A percentile compares a stretch with the other conserved stretches of the same genome.
Conservation (phyloP, 1,140 invertebrate genomes). For the Brachionus sp. region DNA sequence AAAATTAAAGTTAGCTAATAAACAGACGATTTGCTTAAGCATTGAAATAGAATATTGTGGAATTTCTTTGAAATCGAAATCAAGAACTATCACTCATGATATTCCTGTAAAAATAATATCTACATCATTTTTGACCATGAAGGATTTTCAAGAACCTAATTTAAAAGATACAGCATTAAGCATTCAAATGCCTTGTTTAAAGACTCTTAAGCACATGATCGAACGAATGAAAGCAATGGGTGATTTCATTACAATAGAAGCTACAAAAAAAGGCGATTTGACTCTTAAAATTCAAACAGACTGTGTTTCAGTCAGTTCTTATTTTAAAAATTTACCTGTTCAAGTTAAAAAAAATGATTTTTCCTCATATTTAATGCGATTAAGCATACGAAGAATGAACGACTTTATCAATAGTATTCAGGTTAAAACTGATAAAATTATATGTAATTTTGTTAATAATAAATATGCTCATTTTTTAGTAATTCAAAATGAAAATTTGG, state of each 20-base stretch:
- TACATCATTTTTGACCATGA: background rate
- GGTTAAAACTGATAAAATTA: background rate
- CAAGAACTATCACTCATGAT: slow-evolving; percentile 4
- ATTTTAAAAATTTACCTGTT: slow-evolving; percentile 14
- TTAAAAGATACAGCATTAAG: background rate
- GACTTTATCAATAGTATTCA: background rate
- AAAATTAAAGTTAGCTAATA: background rate
- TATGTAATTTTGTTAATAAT: slow-evolving; percentile 4
- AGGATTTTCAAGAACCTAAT: slow-evolving; percentile 5
- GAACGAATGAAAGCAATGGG: slow-evolving; percentile 1
- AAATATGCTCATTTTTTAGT: slow-evolving; percentile 21
- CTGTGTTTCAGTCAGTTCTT: background rate
- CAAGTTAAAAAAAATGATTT: background rate
- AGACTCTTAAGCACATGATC: background rate
- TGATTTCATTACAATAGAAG: background rate
- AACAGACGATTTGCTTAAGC: background rate
- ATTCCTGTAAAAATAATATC: slow-evolving; percentile 21
- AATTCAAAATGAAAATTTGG: background rate
- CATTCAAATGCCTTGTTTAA: background rate
- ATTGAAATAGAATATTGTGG: background rate
- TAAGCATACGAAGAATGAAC: background rate
- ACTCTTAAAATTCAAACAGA: background rate
- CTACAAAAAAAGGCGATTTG: background rate
- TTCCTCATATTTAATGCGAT: background rate
- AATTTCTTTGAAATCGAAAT: background rate